Percentiles rank a stretch among this genome's conserved stretches.
Evolutionary conservation across 2,888 invertebrate species (phyloP).

Genomic region (Flabesymbios commensalis): DNA sequence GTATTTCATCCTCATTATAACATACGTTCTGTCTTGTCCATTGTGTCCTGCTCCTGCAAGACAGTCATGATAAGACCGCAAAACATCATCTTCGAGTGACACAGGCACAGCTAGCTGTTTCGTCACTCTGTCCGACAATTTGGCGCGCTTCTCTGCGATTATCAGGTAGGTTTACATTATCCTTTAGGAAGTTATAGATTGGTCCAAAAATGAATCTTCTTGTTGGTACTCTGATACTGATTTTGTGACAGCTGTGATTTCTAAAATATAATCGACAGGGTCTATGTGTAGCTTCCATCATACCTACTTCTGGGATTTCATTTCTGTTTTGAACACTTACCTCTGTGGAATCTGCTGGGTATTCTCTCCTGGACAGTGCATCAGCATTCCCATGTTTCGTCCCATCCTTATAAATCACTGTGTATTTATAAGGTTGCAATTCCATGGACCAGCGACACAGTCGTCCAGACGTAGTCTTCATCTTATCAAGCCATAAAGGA

Average conservation of each 20-base stretch:
- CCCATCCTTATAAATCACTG: conserved; percentile 4
- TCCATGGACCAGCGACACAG: conserved; percentile 30
- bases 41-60: conserved; percentile 25
- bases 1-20: conserved; percentile 24
- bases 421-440: conserved; percentile 22
- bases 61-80: conserved; percentile 27
- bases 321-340: background rate
- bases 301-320: background rate
- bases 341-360: background rate
- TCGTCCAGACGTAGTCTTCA: conserved; percentile 23
- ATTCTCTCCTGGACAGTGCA: background rate
- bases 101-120: conserved; percentile 16
- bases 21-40: conserved; percentile 33
- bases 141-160: background rate
- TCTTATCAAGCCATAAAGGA: conserved; percentile 28
- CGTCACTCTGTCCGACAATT: background rate
- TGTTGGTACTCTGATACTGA: no score
- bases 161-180: no score
- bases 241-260: no score
- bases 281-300: background rate
- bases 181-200: no score
- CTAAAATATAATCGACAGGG: background rate
- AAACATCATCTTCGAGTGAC: conserved; percentile 20
- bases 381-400: conserved; percentile 4
- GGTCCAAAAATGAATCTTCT: no score